Base-by-base conservation (phyloP, 2,888 invertebrate species). In the Machimus rusticus region DNA sequence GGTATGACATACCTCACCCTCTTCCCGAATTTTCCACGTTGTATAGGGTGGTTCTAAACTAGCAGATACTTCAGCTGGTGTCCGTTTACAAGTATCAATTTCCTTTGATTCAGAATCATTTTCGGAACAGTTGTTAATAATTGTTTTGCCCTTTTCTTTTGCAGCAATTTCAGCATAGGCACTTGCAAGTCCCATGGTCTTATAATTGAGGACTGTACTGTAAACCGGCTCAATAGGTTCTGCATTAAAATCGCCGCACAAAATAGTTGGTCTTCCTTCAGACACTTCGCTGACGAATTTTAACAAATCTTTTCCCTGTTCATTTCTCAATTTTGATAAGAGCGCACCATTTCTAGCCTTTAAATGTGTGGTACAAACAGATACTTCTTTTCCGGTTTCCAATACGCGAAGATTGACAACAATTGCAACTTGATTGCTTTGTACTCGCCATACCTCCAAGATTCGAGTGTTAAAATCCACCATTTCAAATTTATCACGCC, bases 241-340 rank as follows among this genome's bases (percentile, higher is more conserved):
- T 0, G 96, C 96, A 91, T 96, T 96, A 90, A 96, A 96, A 91
- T 96, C 96, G 0, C 96, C 96, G 90, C 95, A 95, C 3, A 96
- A 89, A 74, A 96, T 92, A 4, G 95, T 91, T 0, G 96, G 95
- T 87, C 94, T 93, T 0, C 91, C 92, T 39, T 91, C 91, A 43
- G 93, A 92, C 86, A 94, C 92, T 46, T 92, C 91, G 9, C 92
- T 91, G 1, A 95, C 92, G 90, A 95, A 95, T 19, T 94, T 93
- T 81, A 95, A 91, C 74, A 95, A 91, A 91, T 96, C 96, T 89
- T 95, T 95, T 46, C 95, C 96, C 92, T 96, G 96, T 91, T 96
- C 95, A 90, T 96, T 95, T 39, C 96, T 93, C 82, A 96, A 91
- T 4, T 95, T 95, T 0, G 95, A 94, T 74, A 96, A 91, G 1